phyloP scores from a whole-genome alignment of 2,797 vertebrate genomes.

The Glyptemys insculpta region DNA sequence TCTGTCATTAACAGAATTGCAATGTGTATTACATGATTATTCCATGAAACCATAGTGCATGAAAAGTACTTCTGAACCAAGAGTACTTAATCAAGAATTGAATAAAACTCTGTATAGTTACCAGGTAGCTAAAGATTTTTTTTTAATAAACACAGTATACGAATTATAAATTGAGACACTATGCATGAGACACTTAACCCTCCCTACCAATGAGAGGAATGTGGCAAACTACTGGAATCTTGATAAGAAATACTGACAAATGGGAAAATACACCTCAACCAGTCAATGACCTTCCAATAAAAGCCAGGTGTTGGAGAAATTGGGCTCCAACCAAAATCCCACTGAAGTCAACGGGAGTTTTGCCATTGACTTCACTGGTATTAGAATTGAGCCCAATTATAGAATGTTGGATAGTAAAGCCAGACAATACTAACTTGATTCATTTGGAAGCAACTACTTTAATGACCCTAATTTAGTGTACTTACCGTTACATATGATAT shows the following conservation, averaged over 20 bases:
- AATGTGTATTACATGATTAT: neutral
- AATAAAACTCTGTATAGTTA: neutral
- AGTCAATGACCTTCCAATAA: neutral
- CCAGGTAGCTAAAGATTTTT: neutral
- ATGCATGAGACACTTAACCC: neutral
- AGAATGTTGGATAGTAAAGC: neutral
- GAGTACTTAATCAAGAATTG: neutral
- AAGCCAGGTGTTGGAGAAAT: neutral
- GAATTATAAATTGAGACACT: neutral
- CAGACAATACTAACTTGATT: constrained; percentile 16
- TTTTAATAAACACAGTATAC: neutral
- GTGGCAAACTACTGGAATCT: neutral
- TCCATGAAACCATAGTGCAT: neutral
- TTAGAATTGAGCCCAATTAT: constrained; percentile 2
- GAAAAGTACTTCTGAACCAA: neutral
- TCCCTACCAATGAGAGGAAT: too few relatives aligned
- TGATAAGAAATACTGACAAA: neutral
- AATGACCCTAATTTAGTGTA: constrained; percentile 29
- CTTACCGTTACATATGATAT: constrained; percentile 22
- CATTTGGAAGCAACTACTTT: neutral
- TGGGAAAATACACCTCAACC: neutral
- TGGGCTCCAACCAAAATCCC: neutral
- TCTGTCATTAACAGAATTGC: neutral
- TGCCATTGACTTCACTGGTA: neutral
- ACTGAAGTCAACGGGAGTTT: neutral